A percentile compares a stretch with the other conserved stretches of the same genome.
Conservation (phyloP, 2,797 vertebrate genomes). For the Geotrypetes seraphini region DNA sequence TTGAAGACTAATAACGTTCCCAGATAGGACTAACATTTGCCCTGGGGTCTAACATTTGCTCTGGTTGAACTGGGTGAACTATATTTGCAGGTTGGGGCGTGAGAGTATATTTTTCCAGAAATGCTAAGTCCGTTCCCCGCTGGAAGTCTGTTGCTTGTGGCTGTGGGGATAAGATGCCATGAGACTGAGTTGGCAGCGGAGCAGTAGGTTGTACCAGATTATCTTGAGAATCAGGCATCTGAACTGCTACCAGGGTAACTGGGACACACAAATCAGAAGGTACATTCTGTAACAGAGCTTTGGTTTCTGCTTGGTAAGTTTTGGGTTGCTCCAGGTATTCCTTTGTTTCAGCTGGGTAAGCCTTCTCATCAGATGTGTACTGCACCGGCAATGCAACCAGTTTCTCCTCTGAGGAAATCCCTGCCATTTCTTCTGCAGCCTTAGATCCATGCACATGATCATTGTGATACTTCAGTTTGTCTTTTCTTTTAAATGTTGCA, state of each 20-base stretch:
- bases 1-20: slow-evolving; percentile 86
- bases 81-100: slow-evolving; percentile 88
- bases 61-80: slow-evolving; percentile 79
- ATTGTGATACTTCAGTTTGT: slow-evolving; percentile 93
- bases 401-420: slow-evolving; percentile 53
- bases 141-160: slow-evolving; percentile 67
- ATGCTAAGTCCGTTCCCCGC: slow-evolving; percentile 72
- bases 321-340: slow-evolving; percentile 50
- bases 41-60: slow-evolving; percentile 85
- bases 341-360: slow-evolving; percentile 48
- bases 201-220: slow-evolving; percentile 39
- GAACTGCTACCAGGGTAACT: slow-evolving; percentile 58
- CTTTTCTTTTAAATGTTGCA: slow-evolving; percentile 92
- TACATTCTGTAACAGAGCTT: slow-evolving; percentile 43
- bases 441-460: slow-evolving; percentile 87
- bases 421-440: slow-evolving; percentile 50
- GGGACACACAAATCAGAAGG: slow-evolving; percentile 47
- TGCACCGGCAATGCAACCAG: slow-evolving; percentile 37
- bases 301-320: slow-evolving; percentile 43
- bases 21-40: slow-evolving; percentile 88
- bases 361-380: slow-evolving; percentile 51
- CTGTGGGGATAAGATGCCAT: slow-evolving; percentile 42
- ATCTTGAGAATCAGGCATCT: slow-evolving; percentile 43
- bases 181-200: slow-evolving; percentile 36
- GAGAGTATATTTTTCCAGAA: slow-evolving; percentile 90